Evolutionary conservation across 2,797 vertebrate species (phyloP), one percentile per base, ranked within the genome.

Genomic region (Falco columbarius): DNA sequence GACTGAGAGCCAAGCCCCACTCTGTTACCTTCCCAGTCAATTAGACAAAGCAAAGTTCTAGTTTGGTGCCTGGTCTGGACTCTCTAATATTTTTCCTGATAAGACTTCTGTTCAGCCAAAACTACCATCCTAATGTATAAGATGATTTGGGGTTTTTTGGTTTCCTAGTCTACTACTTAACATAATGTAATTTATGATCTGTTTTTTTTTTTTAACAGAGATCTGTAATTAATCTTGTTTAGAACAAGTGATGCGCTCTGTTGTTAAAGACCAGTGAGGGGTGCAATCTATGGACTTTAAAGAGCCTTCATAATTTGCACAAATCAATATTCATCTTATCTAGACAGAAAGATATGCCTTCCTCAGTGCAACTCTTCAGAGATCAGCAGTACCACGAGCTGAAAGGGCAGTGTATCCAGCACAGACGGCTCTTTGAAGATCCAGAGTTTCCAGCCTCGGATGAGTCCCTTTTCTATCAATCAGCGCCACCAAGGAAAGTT

Each of bases 371-470:
- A 6, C 93, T 97, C 12, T 98, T 99, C 97, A 98, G 98, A 93
- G 98, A 98, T 55, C 99, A 99, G 97, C 98, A 98, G 87, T 99
- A 99, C 56, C 81, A 93, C 0, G 98, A 98, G 14, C 98, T 99
- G 96, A 99, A 98, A 97, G 98, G 40, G 32, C 95, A 98, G 66
- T 99, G 99, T 67, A 89, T 98, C 70, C 97, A 96, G 74, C 95
- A 98, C 82, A 98, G 98, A n/a, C 96, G 1, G 18, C 98, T 99
- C 88, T 99, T 99, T 10, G 98, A 99, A 94, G 99, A 99, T 54
- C 98, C 99, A 0, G 98, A 99, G 73, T 99, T 99, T 65, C 98
- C 99, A 63, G 98, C 99, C 32, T 98, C 86, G 1, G 97, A 98
- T 23, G 86, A 98, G 38, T 99, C 99, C 8, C 95, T 99, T 52